Percentiles rank a stretch among this genome's conserved stretches.
These are phyloP conservation scores for Manis crassicaudata DNA, from an alignment of 2,797 vertebrate species.

Conservation along the genomic window DNA sequence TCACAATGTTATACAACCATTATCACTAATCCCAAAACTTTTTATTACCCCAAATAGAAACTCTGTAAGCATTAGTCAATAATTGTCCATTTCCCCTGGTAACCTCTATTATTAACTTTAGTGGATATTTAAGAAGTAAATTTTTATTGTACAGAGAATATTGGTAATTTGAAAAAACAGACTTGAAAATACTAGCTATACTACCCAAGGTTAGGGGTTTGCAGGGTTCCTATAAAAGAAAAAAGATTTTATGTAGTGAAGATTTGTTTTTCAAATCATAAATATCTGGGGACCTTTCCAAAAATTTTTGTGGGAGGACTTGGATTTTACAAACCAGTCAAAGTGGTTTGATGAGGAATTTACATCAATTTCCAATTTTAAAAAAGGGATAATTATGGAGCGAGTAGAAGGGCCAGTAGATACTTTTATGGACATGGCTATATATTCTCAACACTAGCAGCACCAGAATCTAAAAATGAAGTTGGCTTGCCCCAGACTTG, in stretches of 20 bases:
- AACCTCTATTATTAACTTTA: not conserved
- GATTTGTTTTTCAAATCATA: constrained; percentile 35
- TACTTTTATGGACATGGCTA: not conserved
- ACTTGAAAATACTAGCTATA: constrained; percentile 32
- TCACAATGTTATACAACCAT: not conserved
- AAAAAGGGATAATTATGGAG: not conserved
- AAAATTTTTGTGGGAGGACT: constrained; percentile 37
- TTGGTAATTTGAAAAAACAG: constrained; percentile 29
- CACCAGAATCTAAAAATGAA: constrained; percentile 38
- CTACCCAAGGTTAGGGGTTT: not conserved
- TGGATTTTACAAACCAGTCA: constrained; percentile 1
- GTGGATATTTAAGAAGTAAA: constrained; percentile 20
- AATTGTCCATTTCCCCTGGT: not conserved
- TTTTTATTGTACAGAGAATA: constrained; percentile 5
- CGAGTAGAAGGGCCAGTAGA: not conserved
- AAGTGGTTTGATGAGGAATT: constrained; percentile 25
- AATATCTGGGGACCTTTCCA: not conserved
- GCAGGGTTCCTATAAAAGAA: constrained; percentile 19
- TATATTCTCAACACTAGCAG: not conserved
- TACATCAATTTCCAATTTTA: constrained; percentile 11
- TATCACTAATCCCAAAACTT: not conserved
- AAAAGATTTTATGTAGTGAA: constrained; percentile 7
- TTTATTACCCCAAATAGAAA: not conserved
- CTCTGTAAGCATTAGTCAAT: not conserved
- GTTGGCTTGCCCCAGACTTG: not conserved